Conservation (phyloP, 1,140 invertebrate species). For the Papilio dardanus region DNA sequence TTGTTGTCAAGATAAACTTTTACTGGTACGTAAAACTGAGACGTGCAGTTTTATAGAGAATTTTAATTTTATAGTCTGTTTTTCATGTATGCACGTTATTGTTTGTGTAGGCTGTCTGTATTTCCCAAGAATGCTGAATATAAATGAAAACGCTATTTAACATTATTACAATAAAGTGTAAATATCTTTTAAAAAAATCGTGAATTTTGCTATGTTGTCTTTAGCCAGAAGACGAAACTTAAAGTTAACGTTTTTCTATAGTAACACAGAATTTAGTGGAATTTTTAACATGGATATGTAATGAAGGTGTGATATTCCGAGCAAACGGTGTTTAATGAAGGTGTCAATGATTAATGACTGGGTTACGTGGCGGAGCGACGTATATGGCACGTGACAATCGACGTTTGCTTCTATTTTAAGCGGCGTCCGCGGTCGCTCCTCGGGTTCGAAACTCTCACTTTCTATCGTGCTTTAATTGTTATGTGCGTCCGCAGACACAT, state of each 20-base stretch:
- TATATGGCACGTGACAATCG: slow-evolving; percentile 66
- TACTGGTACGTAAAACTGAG: not conserved
- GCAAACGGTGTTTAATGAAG: slow-evolving; percentile 2
- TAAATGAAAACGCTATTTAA: not conserved
- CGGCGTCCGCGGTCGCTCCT: slow-evolving; percentile 49
- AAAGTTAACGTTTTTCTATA: not conserved
- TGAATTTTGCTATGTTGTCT: not conserved
- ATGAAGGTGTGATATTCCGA: slow-evolving; percentile 2
- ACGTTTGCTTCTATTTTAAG: slow-evolving; percentile 66
- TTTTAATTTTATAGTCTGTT: not conserved
- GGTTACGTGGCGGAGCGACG: slow-evolving; percentile 31
- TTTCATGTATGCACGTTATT: not conserved
- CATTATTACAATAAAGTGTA: not conserved
- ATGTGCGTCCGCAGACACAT: slow-evolving; percentile 70
- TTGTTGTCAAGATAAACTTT: slow-evolving; percentile 26
- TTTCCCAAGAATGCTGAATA: not conserved
- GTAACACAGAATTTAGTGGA: not conserved
- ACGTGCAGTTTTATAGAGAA: not conserved
- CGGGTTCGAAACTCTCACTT: slow-evolving; percentile 66
- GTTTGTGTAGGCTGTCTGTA: not conserved
- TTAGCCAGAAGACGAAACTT: not conserved
- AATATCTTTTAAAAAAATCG: too few species aligned
- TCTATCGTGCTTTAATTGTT: slow-evolving; percentile 80
- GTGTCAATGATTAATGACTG: slow-evolving; percentile 32
- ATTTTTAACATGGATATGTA: not conserved